Evolutionary conservation across 2,888 invertebrate genomes (phyloP).

Genomic region (Chrysotoxum bicinctum): DNA sequence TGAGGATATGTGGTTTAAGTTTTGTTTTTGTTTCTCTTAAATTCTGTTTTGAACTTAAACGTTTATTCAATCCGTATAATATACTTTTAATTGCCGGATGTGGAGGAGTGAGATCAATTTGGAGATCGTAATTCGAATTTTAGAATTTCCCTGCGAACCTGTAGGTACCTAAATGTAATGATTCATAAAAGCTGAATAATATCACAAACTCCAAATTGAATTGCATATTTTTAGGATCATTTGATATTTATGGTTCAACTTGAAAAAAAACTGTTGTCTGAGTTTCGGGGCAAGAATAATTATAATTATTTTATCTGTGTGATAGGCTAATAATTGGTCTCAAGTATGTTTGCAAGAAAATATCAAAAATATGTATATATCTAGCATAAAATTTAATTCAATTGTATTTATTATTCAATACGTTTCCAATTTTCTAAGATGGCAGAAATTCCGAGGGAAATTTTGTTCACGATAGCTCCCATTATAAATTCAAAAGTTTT

Average conservation of each 20-base stretch:
- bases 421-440: too few species aligned
- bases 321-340: neutral
- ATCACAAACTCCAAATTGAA: too few species aligned
- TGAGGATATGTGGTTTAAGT: neutral
- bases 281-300: neutral
- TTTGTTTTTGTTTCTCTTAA: neutral
- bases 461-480: too few species aligned
- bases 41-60: neutral
- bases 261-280: neutral
- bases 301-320: neutral
- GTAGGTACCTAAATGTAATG: neutral
- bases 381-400: too few species aligned
- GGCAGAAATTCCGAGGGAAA: too few species aligned
- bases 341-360: too few species aligned
- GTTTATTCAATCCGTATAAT: neutral
- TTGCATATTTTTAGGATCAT: conserved; percentile 10
- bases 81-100: neutral
- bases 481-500: too few species aligned
- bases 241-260: neutral
- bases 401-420: too few species aligned
- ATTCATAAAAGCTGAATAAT: neutral
- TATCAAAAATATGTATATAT: too few species aligned
- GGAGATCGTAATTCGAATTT: neutral
- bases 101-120: neutral
- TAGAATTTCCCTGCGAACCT: neutral